Evolutionary conservation across 2,113 vertebrate species (phyloP), one percentile per base, ranked within the genome.

Genomic region (Hippoglossus stenolepis): DNA sequence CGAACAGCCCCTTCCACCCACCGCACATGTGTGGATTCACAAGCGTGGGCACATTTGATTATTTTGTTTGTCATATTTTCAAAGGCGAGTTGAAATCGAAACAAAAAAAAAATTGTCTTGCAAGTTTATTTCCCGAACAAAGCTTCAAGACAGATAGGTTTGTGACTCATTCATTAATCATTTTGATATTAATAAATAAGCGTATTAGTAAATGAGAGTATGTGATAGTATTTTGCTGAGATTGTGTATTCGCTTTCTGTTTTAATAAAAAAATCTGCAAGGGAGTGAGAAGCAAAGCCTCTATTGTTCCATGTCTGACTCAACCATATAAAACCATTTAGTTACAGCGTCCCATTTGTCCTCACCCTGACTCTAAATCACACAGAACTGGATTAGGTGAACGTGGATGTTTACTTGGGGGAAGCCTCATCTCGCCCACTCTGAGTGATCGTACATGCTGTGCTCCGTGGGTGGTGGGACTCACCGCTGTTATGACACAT

Each of bases 1-100:
- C 67, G 5, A 87, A 85, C 90, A 80, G 88, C 84, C 85, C 75
- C 75, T 74, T 86, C 91, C 91, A 85, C 93, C 91, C 91, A 93
- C 91, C 82, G 77, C 88, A 88, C 88, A 90, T 59, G 88, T 90
- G 91, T 91, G 87, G 78, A 85, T 84, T 85, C 80, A 76, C 65
- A 79, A 81, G 76, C 73, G 90, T 77, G 49, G 86, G 87, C 64
- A 47, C 61, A 70, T 85, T 77, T 12, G 13, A 78, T 82, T 58
- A 11, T 56, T 56, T 56, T 56, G 11, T 40, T 53, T 26, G 21
- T 54, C 23, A 64, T 75, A 58, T 70, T 83, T 77, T 77, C 43
- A 82, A 85, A 79, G 54, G 17, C 60, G 43, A 65, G 7, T 82
- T 70, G 10, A 77, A 62, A 80, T 84, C 51, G 18, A 31, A 31